Evolutionary conservation across 2,888 invertebrate species (phyloP).

Genomic region (Aphidius colemani): DNA sequence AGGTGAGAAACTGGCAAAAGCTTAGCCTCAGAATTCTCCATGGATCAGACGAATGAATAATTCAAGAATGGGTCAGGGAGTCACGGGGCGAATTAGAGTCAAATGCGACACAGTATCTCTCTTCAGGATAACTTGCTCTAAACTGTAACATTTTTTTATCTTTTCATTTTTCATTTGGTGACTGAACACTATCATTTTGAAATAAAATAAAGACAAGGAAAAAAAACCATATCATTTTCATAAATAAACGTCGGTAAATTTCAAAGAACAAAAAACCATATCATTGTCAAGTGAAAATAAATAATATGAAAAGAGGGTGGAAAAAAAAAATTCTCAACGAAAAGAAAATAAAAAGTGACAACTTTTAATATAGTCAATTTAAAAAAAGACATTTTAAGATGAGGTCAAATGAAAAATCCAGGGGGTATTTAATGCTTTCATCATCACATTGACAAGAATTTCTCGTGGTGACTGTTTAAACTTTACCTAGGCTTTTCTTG

Average conservation of each 20-base stretch:
- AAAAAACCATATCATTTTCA: neutral
- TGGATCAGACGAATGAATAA: constrained; percentile 42
- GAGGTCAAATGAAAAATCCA: constrained; percentile 5
- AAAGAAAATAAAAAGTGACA: neutral
- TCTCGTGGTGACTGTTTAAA: constrained; percentile 38
- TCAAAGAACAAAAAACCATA: neutral
- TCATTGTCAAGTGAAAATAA: neutral
- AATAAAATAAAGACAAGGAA: neutral
- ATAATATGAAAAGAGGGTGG: neutral
- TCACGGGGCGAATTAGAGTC: constrained; percentile 40
- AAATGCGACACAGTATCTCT: constrained; percentile 21
- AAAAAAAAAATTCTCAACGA: neutral
- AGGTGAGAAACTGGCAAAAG: constrained; percentile 5
- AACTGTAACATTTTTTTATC: neutral
- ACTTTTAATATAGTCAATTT: no score
- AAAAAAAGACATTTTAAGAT: neutral
- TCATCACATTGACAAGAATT: constrained; percentile 2
- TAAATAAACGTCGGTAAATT: neutral
- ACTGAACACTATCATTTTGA: neutral
- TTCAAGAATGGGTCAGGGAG: constrained; percentile 38
- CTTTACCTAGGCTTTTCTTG: constrained; percentile 34
- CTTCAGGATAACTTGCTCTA: neutral
- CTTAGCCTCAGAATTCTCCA: constrained; percentile 30
- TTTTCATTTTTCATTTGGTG: neutral
- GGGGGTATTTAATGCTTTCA: neutral